Evolutionary conservation across 2,113 vertebrate species (phyloP).

Genomic region (Phainopepla nitens): DNA sequence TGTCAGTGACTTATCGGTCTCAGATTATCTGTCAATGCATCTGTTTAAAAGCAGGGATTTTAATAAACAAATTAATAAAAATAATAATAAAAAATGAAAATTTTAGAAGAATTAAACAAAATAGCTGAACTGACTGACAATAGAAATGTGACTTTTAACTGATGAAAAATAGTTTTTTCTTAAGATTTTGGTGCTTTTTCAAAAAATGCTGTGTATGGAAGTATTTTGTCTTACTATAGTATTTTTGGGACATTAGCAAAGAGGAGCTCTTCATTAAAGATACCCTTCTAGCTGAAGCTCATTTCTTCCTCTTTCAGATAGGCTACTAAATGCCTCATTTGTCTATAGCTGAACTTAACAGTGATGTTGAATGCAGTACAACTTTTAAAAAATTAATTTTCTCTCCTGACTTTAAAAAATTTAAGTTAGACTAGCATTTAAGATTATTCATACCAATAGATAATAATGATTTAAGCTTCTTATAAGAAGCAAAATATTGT

Average conservation of each 20-base stretch:
- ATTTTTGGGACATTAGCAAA: not conserved
- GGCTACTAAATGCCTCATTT: not conserved
- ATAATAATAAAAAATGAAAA: not conserved
- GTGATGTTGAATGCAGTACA: not conserved
- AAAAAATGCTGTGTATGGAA: not conserved
- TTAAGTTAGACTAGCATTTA: not conserved
- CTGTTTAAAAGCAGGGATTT: not conserved
- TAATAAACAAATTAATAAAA: no score
- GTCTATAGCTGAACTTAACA: not conserved
- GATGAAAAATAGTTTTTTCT: not conserved
- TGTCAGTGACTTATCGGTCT: not conserved
- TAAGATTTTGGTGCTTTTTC: not conserved
- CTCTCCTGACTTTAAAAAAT: not conserved
- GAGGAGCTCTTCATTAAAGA: not conserved
- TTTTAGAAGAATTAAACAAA: not conserved
- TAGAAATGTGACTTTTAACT: not conserved
- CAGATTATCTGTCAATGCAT: not conserved
- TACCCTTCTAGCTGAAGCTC: not conserved
- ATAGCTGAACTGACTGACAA: not conserved
- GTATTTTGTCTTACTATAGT: not conserved
- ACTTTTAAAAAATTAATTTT: not conserved
- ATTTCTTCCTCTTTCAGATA: not conserved
- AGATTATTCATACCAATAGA: not conserved
- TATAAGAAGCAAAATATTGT: not conserved
- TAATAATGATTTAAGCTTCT: not conserved